Evolutionary conservation across 1,140 invertebrate species (phyloP).

Genomic region (Brachionus sp.): DNA sequence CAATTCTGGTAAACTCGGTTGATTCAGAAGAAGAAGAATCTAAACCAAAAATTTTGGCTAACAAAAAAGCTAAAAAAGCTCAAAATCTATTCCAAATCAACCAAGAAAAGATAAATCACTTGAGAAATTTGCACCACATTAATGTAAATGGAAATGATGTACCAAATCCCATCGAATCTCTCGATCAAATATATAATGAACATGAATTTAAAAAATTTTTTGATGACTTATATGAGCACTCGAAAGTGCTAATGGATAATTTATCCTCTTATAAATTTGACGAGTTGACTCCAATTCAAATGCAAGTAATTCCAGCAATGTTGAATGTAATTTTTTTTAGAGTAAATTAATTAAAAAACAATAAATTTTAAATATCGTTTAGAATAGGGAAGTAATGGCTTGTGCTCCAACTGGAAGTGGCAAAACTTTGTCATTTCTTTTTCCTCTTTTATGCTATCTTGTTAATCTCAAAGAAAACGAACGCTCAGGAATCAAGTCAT

Average conservation of each 20-base stretch:
- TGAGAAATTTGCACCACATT: constrained; percentile 16
- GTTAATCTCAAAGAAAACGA: constrained; percentile 46
- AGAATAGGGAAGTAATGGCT: constrained; percentile 79
- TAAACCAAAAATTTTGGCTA: background rate
- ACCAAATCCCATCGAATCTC: constrained; percentile 70
- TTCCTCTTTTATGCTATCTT: constrained; percentile 40
- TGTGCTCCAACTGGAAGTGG: constrained; percentile 70
- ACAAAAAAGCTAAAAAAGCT: background rate
- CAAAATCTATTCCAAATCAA: constrained; percentile 31
- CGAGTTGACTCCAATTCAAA: constrained; percentile 85
- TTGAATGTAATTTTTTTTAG: constrained; percentile 60
- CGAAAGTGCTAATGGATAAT: constrained; percentile 68
- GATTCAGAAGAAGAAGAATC: background rate
- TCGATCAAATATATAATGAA: constrained; percentile 64
- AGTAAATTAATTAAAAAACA: background rate
- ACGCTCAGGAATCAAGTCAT: constrained; percentile 6
- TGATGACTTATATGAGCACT: background rate
- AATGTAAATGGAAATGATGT: constrained; percentile 66
- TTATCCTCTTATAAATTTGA: constrained; percentile 70
- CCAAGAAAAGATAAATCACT: constrained; percentile 30
- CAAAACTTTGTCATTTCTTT: constrained; percentile 39
- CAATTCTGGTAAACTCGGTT: background rate
- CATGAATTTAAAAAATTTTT: constrained; percentile 50
- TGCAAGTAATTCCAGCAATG: constrained; percentile 85
- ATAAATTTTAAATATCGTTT: background rate